Base-by-base conservation (phyloP, 2,888 invertebrate species). In the Stictocephala bisonia region DNA sequence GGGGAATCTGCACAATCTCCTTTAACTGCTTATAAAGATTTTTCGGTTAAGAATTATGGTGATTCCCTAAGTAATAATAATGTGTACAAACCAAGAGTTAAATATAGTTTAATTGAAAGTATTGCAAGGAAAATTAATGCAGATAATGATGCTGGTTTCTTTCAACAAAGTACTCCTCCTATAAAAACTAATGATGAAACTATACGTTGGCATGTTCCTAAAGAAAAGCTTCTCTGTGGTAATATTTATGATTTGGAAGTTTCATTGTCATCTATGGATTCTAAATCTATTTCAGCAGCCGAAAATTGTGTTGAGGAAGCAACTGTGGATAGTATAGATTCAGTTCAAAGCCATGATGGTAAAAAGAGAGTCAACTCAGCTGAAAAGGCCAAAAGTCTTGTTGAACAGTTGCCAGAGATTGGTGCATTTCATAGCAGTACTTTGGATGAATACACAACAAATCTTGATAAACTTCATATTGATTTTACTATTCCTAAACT, bases 401-500 rank as follows among this genome's bases (percentile, higher is more conserved):
- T n/a, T n/a, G n/a, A n/a, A n/a, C n/a, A n/a, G n/a, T n/a, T n/a
- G n/a, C n/a, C n/a, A n/a, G n/a, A 44, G 7, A 64, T 26, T 26
- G 41, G 22, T 6, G 64, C 64, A 26, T 64, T 64, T 44, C 64
- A 44, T n/a, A 64, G 64, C n/a, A 64, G 40, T 11, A 64, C 44
- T 26, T 26, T 64, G 15, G 64, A 64, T 7, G n/a, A 41, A 7
- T 64, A 64, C 18, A 64, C 64, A 44, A 41, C 44, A 44, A 41
- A 64, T 26, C 44, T 44, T n/a, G 26, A 13, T 26, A 27, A 64
- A 22, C 44, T 64, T 3, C 64, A 64, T 24, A 64, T 64, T 44
- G 44, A 64, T 24, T 64, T 64, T 22, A 24, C 40, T 15, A 44
- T 71, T 27, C 58, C 70, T 11, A 58, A 71, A 22, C 41, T 71